Evolutionary conservation across 2,113 vertebrate genomes (phyloP).

Genomic region (Dinomys branickii): DNA sequence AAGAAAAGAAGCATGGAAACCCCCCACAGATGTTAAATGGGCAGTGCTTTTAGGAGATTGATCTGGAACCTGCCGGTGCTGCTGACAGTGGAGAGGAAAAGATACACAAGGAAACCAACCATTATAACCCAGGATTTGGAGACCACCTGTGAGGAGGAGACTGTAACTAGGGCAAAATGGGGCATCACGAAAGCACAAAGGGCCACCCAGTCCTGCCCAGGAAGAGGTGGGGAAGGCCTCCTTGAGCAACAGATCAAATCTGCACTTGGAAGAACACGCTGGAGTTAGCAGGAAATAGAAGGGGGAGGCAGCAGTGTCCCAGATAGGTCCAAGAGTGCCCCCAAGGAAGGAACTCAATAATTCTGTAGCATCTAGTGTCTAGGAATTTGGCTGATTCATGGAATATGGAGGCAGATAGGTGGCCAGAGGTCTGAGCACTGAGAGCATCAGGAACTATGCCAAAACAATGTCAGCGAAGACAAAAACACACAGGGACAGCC

Average conservation of each 20-base stretch:
- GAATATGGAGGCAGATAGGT: neutral
- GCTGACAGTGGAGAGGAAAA: neutral
- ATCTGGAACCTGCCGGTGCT: neutral
- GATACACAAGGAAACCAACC: constrained; percentile 35
- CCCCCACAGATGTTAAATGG: neutral
- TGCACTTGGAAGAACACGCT: neutral
- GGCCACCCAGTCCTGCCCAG: neutral
- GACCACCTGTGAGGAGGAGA: neutral
- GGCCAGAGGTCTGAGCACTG: neutral
- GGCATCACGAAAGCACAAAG: neutral
- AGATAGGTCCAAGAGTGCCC: neutral
- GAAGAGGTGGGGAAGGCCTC: neutral
- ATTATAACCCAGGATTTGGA: neutral
- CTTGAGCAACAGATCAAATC: constrained; percentile 4
- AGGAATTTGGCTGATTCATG: neutral
- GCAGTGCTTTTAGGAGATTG: neutral
- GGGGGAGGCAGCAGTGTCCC: neutral
- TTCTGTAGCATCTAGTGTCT: neutral
- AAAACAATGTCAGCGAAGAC: neutral
- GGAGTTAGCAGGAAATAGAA: neutral
- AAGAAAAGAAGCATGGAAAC: neutral
- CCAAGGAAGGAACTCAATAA: neutral
- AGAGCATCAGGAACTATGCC: neutral
- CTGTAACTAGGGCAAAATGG: neutral
- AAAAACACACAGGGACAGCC: neutral